These are phyloP conservation scores for Actenoides hombroni DNA, from an alignment of 2,113 vertebrate genomes.

Conservation along the genomic window DNA sequence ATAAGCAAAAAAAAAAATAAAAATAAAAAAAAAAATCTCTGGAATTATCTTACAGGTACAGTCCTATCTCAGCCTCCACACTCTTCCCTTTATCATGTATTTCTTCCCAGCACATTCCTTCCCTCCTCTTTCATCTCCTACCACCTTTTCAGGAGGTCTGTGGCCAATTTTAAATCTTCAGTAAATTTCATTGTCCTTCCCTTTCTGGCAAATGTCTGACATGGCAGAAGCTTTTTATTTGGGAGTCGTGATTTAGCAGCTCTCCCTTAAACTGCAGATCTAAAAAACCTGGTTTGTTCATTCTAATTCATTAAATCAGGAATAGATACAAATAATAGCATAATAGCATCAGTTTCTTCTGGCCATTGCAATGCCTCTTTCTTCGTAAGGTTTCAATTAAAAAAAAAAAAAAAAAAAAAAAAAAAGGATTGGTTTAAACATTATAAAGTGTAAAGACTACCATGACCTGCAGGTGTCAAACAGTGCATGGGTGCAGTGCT, in stretches of 20 bases:
- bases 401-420: neutral
- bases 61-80: neutral
- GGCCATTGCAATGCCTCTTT: neutral
- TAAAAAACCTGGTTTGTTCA: neutral
- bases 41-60: neutral
- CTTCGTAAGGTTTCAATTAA: neutral
- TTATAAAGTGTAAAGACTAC: neutral
- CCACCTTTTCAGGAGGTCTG: neutral
- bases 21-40: neutral
- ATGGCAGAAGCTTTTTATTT: neutral
- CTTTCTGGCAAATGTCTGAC: neutral
- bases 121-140: neutral
- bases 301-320: neutral
- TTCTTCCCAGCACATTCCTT: neutral
- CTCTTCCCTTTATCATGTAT: neutral
- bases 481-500: neutral
- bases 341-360: neutral
- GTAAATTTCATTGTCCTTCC: neutral
- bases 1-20: neutral
- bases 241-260: neutral
- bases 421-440: neutral
- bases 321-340: neutral
- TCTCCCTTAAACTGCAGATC: neutral
- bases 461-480: neutral
- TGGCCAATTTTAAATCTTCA: neutral